phyloP scores from a whole-genome alignment of 2,797 vertebrate species.

The Melanotaenia nigrans region DNA sequence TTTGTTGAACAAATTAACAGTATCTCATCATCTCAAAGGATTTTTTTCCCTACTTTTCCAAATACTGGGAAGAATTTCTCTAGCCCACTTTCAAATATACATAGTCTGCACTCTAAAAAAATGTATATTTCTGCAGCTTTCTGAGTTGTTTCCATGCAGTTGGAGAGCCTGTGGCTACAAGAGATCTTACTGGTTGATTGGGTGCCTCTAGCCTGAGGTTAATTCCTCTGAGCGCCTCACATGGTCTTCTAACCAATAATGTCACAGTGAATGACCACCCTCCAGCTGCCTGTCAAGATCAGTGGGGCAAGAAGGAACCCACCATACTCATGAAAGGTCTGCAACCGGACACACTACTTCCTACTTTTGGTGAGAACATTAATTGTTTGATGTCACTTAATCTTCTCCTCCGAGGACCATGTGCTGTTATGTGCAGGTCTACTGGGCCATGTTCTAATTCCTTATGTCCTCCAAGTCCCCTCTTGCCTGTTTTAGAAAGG shows the following conservation, averaged over 20 bases:
- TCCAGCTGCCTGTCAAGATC: slow-evolving; percentile 53
- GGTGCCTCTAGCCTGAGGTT: slow-evolving; percentile 36
- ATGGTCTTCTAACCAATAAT: slow-evolving; percentile 58
- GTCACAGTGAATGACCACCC: slow-evolving; percentile 53
- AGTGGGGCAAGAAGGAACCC: slow-evolving; percentile 39
- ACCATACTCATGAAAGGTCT: slow-evolving; percentile 19
- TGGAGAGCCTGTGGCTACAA: slow-evolving; percentile 44
- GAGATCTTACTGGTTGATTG: slow-evolving; percentile 55
- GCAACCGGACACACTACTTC: neutral
- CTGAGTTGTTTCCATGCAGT: slow-evolving; percentile 31
- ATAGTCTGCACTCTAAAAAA: neutral
- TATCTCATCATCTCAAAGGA: too few species aligned
- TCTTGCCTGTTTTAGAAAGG: slow-evolving; percentile 77
- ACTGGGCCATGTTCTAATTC: slow-evolving; percentile 27
- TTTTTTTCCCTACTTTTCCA: too few species aligned
- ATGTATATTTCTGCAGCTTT: slow-evolving; percentile 7
- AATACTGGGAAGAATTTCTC: too few species aligned
- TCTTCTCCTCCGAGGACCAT: slow-evolving; percentile 10
- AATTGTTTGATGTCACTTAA: neutral
- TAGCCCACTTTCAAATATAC: too few species aligned
- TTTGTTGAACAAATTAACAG: too few species aligned
- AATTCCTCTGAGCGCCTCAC: slow-evolving; percentile 50
- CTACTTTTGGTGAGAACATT: neutral
- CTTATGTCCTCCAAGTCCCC: slow-evolving; percentile 69
- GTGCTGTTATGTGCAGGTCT: slow-evolving; percentile 11